Evolutionary conservation across 2,888 invertebrate genomes (phyloP).

Genomic region (Aphidius colemani): DNA sequence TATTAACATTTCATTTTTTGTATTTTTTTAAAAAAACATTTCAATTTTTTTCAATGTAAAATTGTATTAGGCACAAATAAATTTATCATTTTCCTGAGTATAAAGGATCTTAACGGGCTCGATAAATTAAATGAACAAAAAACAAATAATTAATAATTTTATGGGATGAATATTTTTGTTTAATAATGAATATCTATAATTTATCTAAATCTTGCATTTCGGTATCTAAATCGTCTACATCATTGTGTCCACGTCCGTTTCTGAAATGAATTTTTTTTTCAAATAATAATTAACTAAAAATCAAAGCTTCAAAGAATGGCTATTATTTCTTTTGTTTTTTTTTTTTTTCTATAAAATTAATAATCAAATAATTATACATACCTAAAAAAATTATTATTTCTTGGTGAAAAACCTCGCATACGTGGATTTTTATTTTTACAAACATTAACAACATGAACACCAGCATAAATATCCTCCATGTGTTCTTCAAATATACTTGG

Average conservation of each 20-base stretch:
- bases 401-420: slow-evolving; percentile 51
- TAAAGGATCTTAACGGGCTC: slow-evolving; percentile 12
- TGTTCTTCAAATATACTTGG: slow-evolving; percentile 73
- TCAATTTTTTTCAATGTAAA: too few species aligned
- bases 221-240: slow-evolving; percentile 46
- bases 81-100: slow-evolving; percentile 17
- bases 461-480: slow-evolving; percentile 82
- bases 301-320: too few species aligned
- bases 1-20: too few species aligned
- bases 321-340: too few species aligned
- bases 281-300: not conserved
- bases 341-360: too few species aligned
- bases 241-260: slow-evolving; percentile 50
- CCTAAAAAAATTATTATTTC: slow-evolving; percentile 41
- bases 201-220: slow-evolving; percentile 39
- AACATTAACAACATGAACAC: slow-evolving; percentile 77
- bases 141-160: too few species aligned
- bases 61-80: too few species aligned
- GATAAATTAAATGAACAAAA: slow-evolving; percentile 1
- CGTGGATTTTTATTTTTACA: slow-evolving; percentile 77
- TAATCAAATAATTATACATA: slow-evolving; percentile 27
- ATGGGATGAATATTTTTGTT: too few species aligned
- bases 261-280: slow-evolving; percentile 36
- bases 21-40: too few species aligned
- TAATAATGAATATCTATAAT: slow-evolving; percentile 13